A percentile compares a stretch with the other conserved stretches of the same genome.
Conservation (phyloP, 2,797 vertebrate genomes). For the Alosa sapidissima region DNA sequence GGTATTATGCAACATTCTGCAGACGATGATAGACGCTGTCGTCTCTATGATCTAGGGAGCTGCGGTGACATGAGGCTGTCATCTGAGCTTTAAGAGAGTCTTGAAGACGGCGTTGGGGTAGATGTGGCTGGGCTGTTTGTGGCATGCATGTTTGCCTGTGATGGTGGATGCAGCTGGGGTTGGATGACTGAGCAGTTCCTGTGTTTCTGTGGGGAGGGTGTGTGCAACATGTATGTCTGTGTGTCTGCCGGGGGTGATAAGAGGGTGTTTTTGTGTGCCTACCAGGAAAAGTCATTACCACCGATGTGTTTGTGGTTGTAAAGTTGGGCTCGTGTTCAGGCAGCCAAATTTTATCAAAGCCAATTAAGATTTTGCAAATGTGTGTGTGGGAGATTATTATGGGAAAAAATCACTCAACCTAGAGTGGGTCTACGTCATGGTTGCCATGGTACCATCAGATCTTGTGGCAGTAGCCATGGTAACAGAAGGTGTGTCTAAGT, state of each 20-base stretch:
- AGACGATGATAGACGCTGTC: slow-evolving; percentile 11
- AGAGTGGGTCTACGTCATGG: neutral
- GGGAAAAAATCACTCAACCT: neutral
- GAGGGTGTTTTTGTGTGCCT: neutral
- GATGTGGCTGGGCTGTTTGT: neutral
- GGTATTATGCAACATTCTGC: neutral
- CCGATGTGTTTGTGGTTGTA: neutral
- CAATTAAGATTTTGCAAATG: neutral
- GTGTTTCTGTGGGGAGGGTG: neutral
- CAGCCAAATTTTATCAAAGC: neutral
- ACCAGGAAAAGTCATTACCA: neutral
- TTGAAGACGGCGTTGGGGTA: neutral
- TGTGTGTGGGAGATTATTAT: neutral
- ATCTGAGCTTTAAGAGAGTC: neutral
- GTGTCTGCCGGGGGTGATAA: neutral
- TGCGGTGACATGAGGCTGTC: neutral
- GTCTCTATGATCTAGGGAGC: neutral
- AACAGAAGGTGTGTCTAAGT: slow-evolving; percentile 11
- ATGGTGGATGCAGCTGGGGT: neutral
- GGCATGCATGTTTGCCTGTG: neutral
- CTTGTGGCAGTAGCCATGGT: neutral
- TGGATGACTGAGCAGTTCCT: slow-evolving; percentile 7
- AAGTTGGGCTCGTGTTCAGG: neutral
- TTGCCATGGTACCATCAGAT: neutral
- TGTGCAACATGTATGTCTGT: neutral